Evolutionary conservation across 2,888 invertebrate species (phyloP), one percentile per base, ranked within the genome.

Genomic region (Lepidochrysops patricia): DNA sequence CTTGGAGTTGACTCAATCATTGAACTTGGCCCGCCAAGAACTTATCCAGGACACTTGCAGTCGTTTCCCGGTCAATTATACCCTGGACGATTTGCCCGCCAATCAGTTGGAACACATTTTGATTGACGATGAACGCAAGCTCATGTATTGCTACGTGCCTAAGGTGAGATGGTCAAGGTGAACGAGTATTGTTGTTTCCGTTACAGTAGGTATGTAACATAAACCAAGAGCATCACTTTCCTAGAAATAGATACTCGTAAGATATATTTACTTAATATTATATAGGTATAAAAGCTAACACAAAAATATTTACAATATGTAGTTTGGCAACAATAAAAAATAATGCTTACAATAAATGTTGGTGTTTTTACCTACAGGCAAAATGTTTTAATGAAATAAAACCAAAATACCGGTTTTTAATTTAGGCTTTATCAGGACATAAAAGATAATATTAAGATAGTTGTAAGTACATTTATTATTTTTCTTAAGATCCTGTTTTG

Each of bases 91-190:
- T 63, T 72, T 92, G 50, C 82, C 84, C 29, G 84, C 90, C 12
- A 89, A 87, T 61, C 91, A 92, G 68, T 90, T 96, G 72, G 92
- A 94, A 72, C 96, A 97, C 74, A 92, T 97, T 77, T 87, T 97
- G 64, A 93, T 97, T 19, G 96, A 97, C 77, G 94, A 95, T 70
- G 91, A 92, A 62, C 95, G 96, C 73, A 94, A 94, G 77, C 89
- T 97, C 13, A 87, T 98, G 12, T 98, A 97, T 75, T 98, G 98
- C 77, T 97, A 97, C 80, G 96, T 98, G 65, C 97, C 98, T 62
- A 98, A 98, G 93, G 96, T 96, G 90, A 90, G 89, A 72, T 62
- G 64, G 62, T 74, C 74, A 80, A 80, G 77, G 77, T 67, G 62
- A 76, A 77, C 78, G 6, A 62, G 74, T 69, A 57, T 57, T 62